These are phyloP conservation scores for Criorhina ranunculi DNA, from an alignment of 2,888 invertebrate species.

Conservation along the genomic window DNA sequence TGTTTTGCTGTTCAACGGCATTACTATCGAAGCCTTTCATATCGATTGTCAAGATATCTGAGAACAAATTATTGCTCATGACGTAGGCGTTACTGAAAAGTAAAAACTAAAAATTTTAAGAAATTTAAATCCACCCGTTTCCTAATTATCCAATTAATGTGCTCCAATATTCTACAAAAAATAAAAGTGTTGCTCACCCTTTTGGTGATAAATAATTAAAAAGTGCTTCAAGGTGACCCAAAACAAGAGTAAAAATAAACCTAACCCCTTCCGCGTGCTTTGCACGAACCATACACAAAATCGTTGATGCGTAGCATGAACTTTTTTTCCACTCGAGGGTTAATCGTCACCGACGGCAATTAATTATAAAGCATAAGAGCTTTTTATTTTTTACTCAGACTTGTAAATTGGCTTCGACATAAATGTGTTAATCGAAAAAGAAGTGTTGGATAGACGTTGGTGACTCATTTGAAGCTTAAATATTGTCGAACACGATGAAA, in stretches of 20 bases:
- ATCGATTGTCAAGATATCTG: no score
- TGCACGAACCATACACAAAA: neutral
- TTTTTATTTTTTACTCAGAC: neutral
- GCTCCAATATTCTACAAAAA: neutral
- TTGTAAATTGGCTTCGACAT: slow-evolving; percentile 2
- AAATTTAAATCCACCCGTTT: neutral
- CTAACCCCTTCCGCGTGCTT: neutral
- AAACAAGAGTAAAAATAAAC: neutral
- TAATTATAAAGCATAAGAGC: slow-evolving; percentile 1
- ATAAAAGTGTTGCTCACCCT: neutral
- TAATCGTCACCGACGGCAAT: slow-evolving; percentile 10
- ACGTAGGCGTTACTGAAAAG: neutral
- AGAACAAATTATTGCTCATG: no score
- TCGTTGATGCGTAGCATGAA: slow-evolving; percentile 17
- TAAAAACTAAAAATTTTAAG: neutral
- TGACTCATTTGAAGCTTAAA: slow-evolving; percentile 12
- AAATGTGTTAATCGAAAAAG: slow-evolving; percentile 7
- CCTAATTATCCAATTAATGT: slow-evolving; percentile 8
- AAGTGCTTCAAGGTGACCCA: slow-evolving; percentile 4
- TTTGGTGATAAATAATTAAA: slow-evolving; percentile 4
- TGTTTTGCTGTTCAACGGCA: no score
- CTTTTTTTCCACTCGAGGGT: neutral
- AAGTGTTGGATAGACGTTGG: slow-evolving; percentile 8
- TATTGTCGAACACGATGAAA: neutral
- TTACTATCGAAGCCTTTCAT: no score